Conservation (phyloP, 2,113 vertebrate genomes). For the Caranx ignobilis region DNA sequence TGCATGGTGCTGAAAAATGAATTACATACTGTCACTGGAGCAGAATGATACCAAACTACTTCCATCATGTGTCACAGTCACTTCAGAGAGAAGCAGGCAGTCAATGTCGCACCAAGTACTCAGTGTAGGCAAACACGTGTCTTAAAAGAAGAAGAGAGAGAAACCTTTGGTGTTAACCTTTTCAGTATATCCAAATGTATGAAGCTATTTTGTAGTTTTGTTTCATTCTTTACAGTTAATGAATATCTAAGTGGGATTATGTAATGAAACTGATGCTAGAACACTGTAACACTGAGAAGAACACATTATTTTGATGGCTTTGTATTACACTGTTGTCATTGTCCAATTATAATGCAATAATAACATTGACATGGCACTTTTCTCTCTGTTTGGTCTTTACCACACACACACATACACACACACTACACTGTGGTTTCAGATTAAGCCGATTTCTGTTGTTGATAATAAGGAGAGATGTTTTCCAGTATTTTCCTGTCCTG, state of each 20-base stretch:
- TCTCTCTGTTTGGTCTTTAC: conserved; percentile 29
- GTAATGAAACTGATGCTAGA: conserved; percentile 70
- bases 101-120: conserved; percentile 35
- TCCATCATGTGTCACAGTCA: conserved; percentile 21
- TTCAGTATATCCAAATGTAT: conserved; percentile 59
- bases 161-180: conserved; percentile 42
- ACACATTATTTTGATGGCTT: conserved; percentile 72
- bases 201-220: conserved; percentile 72
- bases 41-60: conserved; percentile 52
- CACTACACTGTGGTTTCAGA: background rate
- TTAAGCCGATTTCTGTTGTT: background rate
- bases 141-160: conserved; percentile 15
- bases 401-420: background rate
- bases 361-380: conserved; percentile 41
- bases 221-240: conserved; percentile 58
- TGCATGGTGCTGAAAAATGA: conserved; percentile 36
- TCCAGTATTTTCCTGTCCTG: background rate
- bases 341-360: conserved; percentile 79
- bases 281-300: conserved; percentile 75
- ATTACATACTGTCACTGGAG: conserved; percentile 27
- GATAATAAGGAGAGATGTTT: background rate
- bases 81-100: conserved; percentile 20
- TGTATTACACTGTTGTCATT: conserved; percentile 79
- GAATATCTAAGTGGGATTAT: conserved; percentile 60
- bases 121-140: conserved; percentile 25